Evolutionary conservation across 1,140 invertebrate genomes (phyloP), one percentile per base, ranked within the genome.

Genomic region (Neodiprion lecontei): DNA sequence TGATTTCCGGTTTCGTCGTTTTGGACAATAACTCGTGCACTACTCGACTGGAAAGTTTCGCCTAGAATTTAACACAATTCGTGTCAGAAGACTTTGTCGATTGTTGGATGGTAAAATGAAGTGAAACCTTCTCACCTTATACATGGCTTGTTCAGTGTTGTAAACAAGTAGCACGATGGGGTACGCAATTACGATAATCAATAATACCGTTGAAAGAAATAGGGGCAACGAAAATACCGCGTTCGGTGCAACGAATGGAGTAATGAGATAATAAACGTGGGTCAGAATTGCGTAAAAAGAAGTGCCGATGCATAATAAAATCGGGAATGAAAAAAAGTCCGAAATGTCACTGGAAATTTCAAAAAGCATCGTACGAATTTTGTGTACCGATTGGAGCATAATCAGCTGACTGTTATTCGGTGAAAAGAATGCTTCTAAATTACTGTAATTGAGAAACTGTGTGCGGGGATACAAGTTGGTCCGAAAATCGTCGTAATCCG

Each of bases 261-360:
- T 49, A 0, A 77, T 48, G 5, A 83, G 69, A 1, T 80, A 83
- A 40, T 83, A 84, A 68, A 48, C 48, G 49, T 78, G 78, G 11
- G 72, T 78, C 17, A 81, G 50, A 0, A 80, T 66, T 1, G 77
- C 67, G 0, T 76, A 23, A 23, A 82, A 81, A 9, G 65, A 48
- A 40, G 80, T 74, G 7, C 17, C 17, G 9, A 81, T 11, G 10
- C 40, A 69, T 9, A 75, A 67, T 0, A 82, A 49, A 17, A 74
- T 68, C 0, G 79, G 76, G 0, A 80, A 1, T 0, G 77, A 74
- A 48, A 76, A 83, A 65, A 79, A 81, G 0, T 78, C 14, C 0
- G 82, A 77, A 68, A 83, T 61, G 0, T 71, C 40, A 3, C 48
- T 10, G n/a, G 40, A 73, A 10, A 80, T 53, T 2, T 77, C 61